Conservation (phyloP, 23 tunicate genomes). For the Ascidia mentula region DNA sequence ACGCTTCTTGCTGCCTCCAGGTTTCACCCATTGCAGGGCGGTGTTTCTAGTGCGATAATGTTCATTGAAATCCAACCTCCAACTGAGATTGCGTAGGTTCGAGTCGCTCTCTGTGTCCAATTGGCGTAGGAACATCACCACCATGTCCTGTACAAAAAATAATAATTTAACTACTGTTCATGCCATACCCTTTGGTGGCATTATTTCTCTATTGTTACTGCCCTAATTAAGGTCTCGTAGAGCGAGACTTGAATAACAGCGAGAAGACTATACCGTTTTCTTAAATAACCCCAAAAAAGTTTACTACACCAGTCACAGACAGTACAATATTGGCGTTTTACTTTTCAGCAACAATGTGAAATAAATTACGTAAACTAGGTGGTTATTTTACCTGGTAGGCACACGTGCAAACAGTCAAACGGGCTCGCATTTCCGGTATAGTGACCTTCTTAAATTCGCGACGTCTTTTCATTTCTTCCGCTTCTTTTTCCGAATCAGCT, state of each 20-base stretch:
- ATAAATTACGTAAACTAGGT: too few species aligned
- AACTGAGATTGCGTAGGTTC: constrained; percentile 81
- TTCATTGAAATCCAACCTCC: constrained; percentile 93
- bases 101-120: constrained; percentile 55
- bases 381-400: constrained; percentile 85
- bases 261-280: too few species aligned
- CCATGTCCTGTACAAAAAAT: constrained; percentile 75
- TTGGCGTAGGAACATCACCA: constrained; percentile 75
- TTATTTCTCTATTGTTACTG: too few species aligned
- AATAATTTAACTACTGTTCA: too few species aligned
- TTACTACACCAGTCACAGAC: too few species aligned
- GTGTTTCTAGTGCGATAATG: constrained; percentile 37
- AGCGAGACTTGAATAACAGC: too few species aligned
- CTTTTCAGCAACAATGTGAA: too few species aligned
- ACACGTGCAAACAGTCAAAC: constrained; percentile 55
- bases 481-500: constrained; percentile 53
- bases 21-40: neutral
- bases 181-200: too few species aligned
- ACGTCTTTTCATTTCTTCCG: constrained; percentile 51
- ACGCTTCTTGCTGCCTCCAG: neutral
- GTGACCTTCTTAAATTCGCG: constrained; percentile 52
- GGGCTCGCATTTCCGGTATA: constrained; percentile 80
- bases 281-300: too few species aligned
- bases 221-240: too few species aligned
- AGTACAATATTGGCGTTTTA: too few species aligned